Percentiles rank a stretch among this genome's conserved stretches.
Evolutionary conservation across 2,888 invertebrate genomes (phyloP).

Genomic region (Drosophila tanythrix): DNA sequence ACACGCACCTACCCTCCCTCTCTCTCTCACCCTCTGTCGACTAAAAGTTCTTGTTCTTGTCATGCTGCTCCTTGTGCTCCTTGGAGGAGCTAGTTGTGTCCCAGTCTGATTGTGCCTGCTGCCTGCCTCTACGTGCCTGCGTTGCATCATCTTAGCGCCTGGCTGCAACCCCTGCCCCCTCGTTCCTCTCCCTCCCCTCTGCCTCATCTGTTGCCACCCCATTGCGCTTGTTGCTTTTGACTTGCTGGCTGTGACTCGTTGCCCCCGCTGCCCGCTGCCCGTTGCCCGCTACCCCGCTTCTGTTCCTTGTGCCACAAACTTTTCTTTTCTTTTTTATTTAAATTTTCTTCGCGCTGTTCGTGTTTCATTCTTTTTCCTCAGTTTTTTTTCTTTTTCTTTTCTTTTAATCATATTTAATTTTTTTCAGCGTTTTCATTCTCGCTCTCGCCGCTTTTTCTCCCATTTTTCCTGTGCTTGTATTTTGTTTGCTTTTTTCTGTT

Average conservation of each 20-base stretch:
- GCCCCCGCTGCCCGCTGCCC: background rate
- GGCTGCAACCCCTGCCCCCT: conserved; percentile 34
- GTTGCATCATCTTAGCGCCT: conserved; percentile 62
- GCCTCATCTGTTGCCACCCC: conserved; percentile 22
- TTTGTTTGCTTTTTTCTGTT: conserved; percentile 33
- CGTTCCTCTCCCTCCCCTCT: background rate
- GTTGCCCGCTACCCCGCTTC: conserved; percentile 43
- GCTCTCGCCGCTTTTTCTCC: conserved; percentile 44
- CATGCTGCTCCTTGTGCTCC: background rate
- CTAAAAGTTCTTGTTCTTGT: conserved; percentile 43
- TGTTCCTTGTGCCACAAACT: conserved; percentile 58
- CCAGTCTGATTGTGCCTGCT: conserved; percentile 3
- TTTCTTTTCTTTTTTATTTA: conserved; percentile 61
- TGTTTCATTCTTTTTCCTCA: conserved; percentile 25
- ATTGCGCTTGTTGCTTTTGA: conserved; percentile 69
- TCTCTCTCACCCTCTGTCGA: conserved; percentile 21
- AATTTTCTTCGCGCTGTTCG: conserved; percentile 57
- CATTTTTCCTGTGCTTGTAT: conserved; percentile 24
- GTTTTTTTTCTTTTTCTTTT: conserved; percentile 61
- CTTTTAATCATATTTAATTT: conserved; percentile 79
- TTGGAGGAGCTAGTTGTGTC: conserved; percentile 21
- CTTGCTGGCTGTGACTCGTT: conserved; percentile 31
- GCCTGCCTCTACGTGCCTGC: conserved; percentile 58
- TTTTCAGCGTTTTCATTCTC: conserved; percentile 70
- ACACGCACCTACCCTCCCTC: conserved; percentile 1